Conservation (phyloP, 1,140 invertebrate species). For the Nasonia longicornis region DNA sequence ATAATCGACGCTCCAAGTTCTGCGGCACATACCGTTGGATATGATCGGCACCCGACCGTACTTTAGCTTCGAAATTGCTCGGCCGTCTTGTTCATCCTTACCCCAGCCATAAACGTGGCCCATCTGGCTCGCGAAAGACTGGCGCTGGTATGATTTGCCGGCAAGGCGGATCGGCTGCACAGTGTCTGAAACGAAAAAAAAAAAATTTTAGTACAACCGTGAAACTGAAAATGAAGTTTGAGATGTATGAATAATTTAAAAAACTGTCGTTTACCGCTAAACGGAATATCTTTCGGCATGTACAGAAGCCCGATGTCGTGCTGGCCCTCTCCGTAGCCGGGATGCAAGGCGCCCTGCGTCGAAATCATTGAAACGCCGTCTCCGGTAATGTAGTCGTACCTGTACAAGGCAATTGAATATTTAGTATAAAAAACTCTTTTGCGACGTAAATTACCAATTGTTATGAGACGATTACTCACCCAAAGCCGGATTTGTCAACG, state of each 20-base stretch:
- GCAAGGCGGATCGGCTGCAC: conserved; percentile 48
- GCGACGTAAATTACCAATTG: neutral
- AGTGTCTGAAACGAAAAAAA: conserved; percentile 41
- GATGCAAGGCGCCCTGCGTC: conserved; percentile 24
- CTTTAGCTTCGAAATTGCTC: conserved; percentile 43
- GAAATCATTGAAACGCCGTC: conserved; percentile 46
- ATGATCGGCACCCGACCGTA: conserved; percentile 48
- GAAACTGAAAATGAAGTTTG: neutral
- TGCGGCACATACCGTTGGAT: conserved; percentile 45
- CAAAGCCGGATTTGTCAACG: conserved; percentile 38
- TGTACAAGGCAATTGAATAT: neutral
- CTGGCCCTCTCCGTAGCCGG: neutral
- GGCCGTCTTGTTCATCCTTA: conserved; percentile 7
- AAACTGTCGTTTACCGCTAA: conserved; percentile 37
- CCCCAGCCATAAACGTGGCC: conserved; percentile 48
- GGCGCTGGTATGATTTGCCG: neutral
- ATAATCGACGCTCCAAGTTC: conserved; percentile 41
- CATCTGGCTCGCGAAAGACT: conserved; percentile 21
- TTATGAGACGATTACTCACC: neutral
- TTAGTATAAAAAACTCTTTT: neutral
- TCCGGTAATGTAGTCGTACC: conserved; percentile 38
- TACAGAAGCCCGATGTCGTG: conserved; percentile 49
- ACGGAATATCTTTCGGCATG: conserved; percentile 50
- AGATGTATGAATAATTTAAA: too few species aligned
- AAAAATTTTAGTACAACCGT: neutral